Base-by-base conservation (phyloP, 2,888 invertebrate genomes). In the Cinara cedri region DNA sequence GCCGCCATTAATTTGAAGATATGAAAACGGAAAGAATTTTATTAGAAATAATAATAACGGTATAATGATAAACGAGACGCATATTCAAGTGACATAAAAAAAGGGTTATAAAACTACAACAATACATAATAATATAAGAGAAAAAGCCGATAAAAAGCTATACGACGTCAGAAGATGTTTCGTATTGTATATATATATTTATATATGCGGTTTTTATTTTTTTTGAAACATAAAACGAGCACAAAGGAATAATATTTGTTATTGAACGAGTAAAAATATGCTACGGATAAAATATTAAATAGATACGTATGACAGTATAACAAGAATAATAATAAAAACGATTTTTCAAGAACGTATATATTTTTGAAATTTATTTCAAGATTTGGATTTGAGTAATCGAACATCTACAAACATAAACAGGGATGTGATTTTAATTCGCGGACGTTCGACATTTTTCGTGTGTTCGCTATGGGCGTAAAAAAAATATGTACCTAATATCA, bases 101-200 rank as follows among this genome's bases (percentile, higher is more conserved):
- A 60, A 72, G 24, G 26, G 72, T 71, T 46, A 72, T 72, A 72
- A 72, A 72, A 60, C 57, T 26, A 46, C 72, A 60, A 72, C 57
- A 72, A 60, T 46, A 57, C 44, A 57, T 57, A 34, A 34, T 34
- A 34, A 34, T 4, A 34, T 4, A 34, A 34, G 6, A 34, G 6
- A 34, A 34, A 34, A 34, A 34, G 24, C 57, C 57, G 57, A 57
- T 71, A 72, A 72, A 72, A 72, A 46, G 44, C 57, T 72, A 34
- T 34, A 72, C 57, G 72, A 57, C 14, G n/a, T 24, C 46, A 19
- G 26, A 54, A 51, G 71, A 71, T 42, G 21, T 55, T 55, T 55
- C 14, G 55, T 71, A 55, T 70, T 70, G n/a, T 70, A 34, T 66
- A 34, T 13, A 16, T 16, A 54, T 19, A 19, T 54, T n/a, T 19